Evolutionary conservation across 2,113 vertebrate species (phyloP), one percentile per base, ranked within the genome.

Genomic region (Dolichotis patagonum): DNA sequence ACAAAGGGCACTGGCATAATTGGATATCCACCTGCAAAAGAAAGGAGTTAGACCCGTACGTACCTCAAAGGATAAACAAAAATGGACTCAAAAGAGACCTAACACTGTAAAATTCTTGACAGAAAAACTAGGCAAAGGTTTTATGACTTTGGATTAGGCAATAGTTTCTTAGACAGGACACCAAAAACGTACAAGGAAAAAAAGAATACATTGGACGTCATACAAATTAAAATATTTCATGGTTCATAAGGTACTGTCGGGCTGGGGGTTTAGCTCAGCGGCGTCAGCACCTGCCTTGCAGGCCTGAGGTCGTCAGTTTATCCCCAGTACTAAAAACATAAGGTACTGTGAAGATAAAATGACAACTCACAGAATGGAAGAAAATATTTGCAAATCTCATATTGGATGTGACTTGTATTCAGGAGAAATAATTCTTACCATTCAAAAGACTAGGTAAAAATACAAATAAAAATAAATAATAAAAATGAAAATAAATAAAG

Each of bases 71-170:
- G 10, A 22, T 35, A 96, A 49, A 41, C 5, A 95, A 86, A 94
- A 93, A 91, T 32, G 16, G 65, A 87, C 73, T 83, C 38, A 65
- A 77, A 91, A 71, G 65, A 84, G n/a, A 93, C 41, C 58, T 63
- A 87, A 83, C 90, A 73, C 60, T 54, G 17, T 54, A 83, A 78
- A 95, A 46, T 26, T 62, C 17, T 67, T 80, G 20, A 38, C 56
- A 92, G 85, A 78, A 84, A 90, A 83, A 30, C n/a, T 35, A 95
- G 69, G 82, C 26, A 7, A 75, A 8, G 52, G 52, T 60, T 85
- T 41, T 85, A 38, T 71, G 49, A 71, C 52, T 82, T 46, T 80
- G 73, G 38, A 90, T 58, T 65, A 58, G 58, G 60, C 46, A 65
- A 52, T 24, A 22, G 41, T n/a, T 81, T 93, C 41, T 81, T 38